Base-by-base conservation (phyloP, 2,797 vertebrate species). In the Anabacerthia variegaticeps region DNA sequence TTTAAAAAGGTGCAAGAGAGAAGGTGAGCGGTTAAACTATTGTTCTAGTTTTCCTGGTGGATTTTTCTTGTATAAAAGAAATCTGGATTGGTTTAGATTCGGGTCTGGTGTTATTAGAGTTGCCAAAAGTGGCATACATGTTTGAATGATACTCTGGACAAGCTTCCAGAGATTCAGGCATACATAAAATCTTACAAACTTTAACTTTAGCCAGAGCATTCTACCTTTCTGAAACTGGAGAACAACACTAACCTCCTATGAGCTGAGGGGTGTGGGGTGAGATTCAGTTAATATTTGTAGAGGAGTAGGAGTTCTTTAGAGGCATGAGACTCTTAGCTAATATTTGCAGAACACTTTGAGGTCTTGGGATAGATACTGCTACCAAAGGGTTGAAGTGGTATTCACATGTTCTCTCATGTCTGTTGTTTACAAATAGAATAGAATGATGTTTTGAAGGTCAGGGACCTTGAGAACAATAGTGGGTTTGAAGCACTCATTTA, bases 381-480 rank as follows among this genome's bases (percentile, higher is more conserved):
- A 95, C 92, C 66, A 94, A 94, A 88, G 93, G 88, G 89, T 96
- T 96, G 72, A 92, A 96, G 89, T 92, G 78, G 58, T 77, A 95
- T 95, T 95, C 89, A 89, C 94, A 90, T 92, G 89, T 85, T 96
- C 91, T 93, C 61, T 96, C 89, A 85, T 90, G 96, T 95, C 94
- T 94, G 36, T 94, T 96, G 95, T 97, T 96, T 96, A 95, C 96
- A 96, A 96, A 95, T 94, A 95, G 93, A 95, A 93, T 65, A 92
- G 95, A 96, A 96, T 93, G 88, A 93, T 96, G 89, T 97, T 96
- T 96, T 95, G 93, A 97, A 97, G 96, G 96, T 95, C 96, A 93
- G 85, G 63, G 94, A 96, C 93, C 93, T 93, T 93, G 94, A 96
- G 95, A 96, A 97, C 94, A 96, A 96, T 95, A 95, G 92, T 72